These are phyloP conservation scores for Eledona agricola DNA, from an alignment of 2,888 invertebrate species.

Conservation along the genomic window DNA sequence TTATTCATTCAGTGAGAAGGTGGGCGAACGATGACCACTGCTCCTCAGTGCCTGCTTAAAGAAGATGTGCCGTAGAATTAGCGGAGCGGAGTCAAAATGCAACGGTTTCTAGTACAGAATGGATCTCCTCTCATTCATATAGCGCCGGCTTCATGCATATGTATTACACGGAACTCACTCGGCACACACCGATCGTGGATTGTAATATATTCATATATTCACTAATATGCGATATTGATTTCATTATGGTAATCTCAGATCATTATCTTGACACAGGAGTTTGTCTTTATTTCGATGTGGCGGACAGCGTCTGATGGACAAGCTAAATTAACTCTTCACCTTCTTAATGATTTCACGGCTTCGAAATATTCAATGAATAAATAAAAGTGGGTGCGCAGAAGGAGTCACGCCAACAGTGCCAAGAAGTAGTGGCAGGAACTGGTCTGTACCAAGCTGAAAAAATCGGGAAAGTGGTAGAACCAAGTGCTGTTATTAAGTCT, in stretches of 20 bases:
- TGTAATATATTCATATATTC: constrained; percentile 61
- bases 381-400: constrained; percentile 30
- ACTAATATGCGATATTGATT: constrained; percentile 62
- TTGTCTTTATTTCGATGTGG: constrained; percentile 56
- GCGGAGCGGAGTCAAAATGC: constrained; percentile 24
- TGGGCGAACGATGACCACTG: too few species aligned
- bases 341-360: constrained; percentile 41
- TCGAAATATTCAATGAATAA: constrained; percentile 43
- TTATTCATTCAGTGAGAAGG: too few species aligned
- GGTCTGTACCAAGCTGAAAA: constrained; percentile 5
- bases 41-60: too few species aligned
- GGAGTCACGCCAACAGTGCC: constrained; percentile 24
- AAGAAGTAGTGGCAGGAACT: constrained; percentile 7
- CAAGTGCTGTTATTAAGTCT: constrained; percentile 23
- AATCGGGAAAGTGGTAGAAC: constrained; percentile 18
- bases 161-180: constrained; percentile 36
- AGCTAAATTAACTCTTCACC: constrained; percentile 48
- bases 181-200: constrained; percentile 38
- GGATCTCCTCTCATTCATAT: constrained; percentile 39
- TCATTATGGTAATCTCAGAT: constrained; percentile 62
- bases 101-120: constrained; percentile 31
- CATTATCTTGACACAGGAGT: constrained; percentile 60
- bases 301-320: constrained; percentile 45
- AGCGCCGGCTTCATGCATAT: constrained; percentile 41
- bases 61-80: constrained; percentile 23